A percentile compares a stretch with the other conserved stretches of the same genome.
phyloP scores from a whole-genome alignment of 2,888 invertebrate species.

The Mechanitis mazaeus region DNA sequence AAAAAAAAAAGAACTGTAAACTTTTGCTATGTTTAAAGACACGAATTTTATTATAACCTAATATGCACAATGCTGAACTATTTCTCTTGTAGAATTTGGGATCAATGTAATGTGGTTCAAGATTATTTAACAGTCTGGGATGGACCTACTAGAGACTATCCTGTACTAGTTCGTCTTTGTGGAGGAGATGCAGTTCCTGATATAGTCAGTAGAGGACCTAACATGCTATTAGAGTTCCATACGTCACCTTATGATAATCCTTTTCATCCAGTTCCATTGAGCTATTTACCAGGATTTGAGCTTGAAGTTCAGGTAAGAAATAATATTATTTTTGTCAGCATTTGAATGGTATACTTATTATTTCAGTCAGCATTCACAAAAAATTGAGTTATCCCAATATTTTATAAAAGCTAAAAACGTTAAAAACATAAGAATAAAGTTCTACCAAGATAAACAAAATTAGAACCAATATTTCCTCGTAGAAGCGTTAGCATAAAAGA shows the following conservation, averaged over 20 bases:
- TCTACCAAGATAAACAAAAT: not conserved
- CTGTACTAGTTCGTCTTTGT: slow-evolving; percentile 85
- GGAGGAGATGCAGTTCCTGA: slow-evolving; percentile 89
- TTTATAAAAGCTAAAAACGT: no score
- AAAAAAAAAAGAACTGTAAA: no score
- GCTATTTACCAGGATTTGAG: slow-evolving; percentile 88
- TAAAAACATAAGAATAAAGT: not conserved
- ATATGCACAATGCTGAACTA: not conserved
- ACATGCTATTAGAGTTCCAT: slow-evolving; percentile 87
- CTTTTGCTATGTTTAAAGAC: no score
- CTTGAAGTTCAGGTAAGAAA: slow-evolving; percentile 84
- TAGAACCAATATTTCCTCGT: not conserved
- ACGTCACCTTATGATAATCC: slow-evolving; percentile 89
- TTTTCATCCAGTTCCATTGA: slow-evolving; percentile 86
- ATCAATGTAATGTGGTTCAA: slow-evolving; percentile 88
- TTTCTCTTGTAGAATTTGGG: slow-evolving; percentile 79
- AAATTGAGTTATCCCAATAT: no score
- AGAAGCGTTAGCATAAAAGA: not conserved
- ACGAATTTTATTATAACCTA: no score
- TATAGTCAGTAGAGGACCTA: slow-evolving; percentile 85
- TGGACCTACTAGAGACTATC: slow-evolving; percentile 82
- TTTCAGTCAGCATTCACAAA: no score
- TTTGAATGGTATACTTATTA: not conserved
- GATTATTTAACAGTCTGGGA: slow-evolving; percentile 90
- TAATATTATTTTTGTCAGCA: not conserved